These are phyloP conservation scores for Sternarchorhynchus goeldii DNA, from an alignment of 2,797 vertebrate species.

Conservation along the genomic window DNA sequence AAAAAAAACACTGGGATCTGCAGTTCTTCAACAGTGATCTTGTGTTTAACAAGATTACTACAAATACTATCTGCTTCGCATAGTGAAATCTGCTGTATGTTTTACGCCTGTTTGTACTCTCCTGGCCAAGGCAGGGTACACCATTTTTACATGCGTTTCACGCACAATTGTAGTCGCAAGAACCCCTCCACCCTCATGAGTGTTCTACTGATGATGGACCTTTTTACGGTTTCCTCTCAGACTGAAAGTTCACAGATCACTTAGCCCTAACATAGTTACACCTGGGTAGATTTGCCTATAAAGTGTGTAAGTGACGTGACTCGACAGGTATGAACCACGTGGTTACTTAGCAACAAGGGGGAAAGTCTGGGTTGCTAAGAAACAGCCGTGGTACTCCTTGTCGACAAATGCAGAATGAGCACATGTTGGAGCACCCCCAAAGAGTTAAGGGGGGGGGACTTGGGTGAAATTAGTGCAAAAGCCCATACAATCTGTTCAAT, in stretches of 20 bases:
- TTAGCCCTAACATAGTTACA: conserved; percentile 34
- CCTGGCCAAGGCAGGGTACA: too few relatives aligned
- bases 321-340: conserved; percentile 61
- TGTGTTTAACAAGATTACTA: too few relatives aligned
- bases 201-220: conserved; percentile 23
- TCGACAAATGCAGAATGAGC: conserved; percentile 47
- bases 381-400: conserved; percentile 57
- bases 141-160: conserved; percentile 14
- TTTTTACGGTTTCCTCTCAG: not conserved
- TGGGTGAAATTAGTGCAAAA: not conserved
- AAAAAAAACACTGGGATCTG: too few relatives aligned
- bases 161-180: not conserved
- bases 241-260: not conserved
- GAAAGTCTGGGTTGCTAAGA: conserved; percentile 64
- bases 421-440: conserved; percentile 39
- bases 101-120: too few relatives aligned
- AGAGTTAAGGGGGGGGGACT: not conserved
- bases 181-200: not conserved
- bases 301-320: conserved; percentile 43
- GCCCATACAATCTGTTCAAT: too few relatives aligned
- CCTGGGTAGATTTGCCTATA: conserved; percentile 44
- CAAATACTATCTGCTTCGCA: too few relatives aligned
- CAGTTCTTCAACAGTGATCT: too few relatives aligned
- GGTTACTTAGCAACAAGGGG: conserved; percentile 67
- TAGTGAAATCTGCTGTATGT: too few relatives aligned